Evolutionary conservation across 2,113 vertebrate species (phyloP).

Genomic region (Malurus alboscapulatus): DNA sequence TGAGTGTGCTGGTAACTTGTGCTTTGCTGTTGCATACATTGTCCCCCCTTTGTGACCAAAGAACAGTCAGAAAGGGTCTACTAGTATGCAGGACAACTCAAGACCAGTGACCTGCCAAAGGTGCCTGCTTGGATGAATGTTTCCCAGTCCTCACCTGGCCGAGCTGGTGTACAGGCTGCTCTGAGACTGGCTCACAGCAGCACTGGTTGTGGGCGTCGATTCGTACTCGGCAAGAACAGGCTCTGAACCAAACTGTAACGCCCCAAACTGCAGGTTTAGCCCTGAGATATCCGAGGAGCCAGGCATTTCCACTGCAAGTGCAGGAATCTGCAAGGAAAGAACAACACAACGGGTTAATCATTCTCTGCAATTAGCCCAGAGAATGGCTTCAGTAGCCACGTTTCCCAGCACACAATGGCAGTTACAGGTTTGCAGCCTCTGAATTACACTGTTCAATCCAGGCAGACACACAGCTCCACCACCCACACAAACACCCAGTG

Average conservation of each 20-base stretch:
- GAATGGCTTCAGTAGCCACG: rapidly evolving
- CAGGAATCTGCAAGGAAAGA: slow-evolving; percentile 83
- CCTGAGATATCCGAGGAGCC: slow-evolving; percentile 92
- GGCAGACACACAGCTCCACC: neutral
- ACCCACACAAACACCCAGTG: neutral
- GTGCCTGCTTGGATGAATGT: rapidly evolving
- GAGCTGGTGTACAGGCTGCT: slow-evolving; percentile 91
- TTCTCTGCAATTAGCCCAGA: neutral
- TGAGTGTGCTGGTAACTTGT: neutral
- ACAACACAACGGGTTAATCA: neutral
- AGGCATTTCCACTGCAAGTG: slow-evolving; percentile 95
- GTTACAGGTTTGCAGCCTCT: neutral
- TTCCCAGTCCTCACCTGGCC: slow-evolving; percentile 77
- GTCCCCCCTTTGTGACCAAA: slow-evolving; percentile 40
- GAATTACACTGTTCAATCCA: neutral
- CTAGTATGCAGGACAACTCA: neutral
- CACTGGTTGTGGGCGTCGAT: slow-evolving; percentile 77
- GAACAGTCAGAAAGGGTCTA: slow-evolving; percentile 28
- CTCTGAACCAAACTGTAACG: slow-evolving; percentile 95
- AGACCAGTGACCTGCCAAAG: rapidly evolving
- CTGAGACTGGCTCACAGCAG: slow-evolving; percentile 79
- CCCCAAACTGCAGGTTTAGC: slow-evolving; percentile 95
- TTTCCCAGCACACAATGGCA: neutral
- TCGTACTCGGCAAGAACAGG: slow-evolving; percentile 91
- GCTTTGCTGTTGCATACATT: slow-evolving; percentile 19